Conservation (phyloP, 2,888 invertebrate genomes). For the Tenthredo notha region DNA sequence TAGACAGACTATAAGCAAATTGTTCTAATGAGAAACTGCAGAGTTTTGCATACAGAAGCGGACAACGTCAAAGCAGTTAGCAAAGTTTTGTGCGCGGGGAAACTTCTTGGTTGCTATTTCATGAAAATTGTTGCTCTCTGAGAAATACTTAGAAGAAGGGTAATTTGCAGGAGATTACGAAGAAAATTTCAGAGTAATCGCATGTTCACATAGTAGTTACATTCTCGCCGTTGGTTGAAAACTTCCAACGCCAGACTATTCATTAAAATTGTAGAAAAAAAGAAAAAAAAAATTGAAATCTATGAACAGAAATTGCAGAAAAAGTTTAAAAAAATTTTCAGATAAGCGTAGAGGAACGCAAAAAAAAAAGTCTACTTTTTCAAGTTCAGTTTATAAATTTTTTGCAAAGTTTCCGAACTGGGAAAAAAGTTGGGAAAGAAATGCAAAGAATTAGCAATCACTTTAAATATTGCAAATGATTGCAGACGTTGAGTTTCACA, state of each 20-base stretch:
- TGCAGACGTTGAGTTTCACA: not conserved
- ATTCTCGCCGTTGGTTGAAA: not conserved
- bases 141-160: not conserved
- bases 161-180: slow-evolving; percentile 11
- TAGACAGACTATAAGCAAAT: not conserved
- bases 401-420: not conserved
- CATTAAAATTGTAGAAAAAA: not conserved
- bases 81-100: not conserved
- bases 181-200: slow-evolving; percentile 1
- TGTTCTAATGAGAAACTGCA: not conserved
- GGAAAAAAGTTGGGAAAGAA: not conserved
- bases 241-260: not conserved
- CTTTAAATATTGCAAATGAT: not conserved
- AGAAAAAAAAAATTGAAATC: not conserved
- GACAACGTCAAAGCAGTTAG: not conserved
- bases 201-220: not conserved
- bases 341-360: not conserved
- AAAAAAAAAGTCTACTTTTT: not conserved
- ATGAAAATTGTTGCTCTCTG: not conserved
- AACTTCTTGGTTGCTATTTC: slow-evolving; percentile 1
- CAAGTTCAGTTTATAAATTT: not conserved
- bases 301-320: not conserved
- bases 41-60: not conserved
- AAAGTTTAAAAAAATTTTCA: not conserved
- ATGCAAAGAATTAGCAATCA: not conserved